Evolutionary conservation across 2,797 vertebrate genomes (phyloP), one percentile per base, ranked within the genome.

Genomic region (Pristis pectinata): DNA sequence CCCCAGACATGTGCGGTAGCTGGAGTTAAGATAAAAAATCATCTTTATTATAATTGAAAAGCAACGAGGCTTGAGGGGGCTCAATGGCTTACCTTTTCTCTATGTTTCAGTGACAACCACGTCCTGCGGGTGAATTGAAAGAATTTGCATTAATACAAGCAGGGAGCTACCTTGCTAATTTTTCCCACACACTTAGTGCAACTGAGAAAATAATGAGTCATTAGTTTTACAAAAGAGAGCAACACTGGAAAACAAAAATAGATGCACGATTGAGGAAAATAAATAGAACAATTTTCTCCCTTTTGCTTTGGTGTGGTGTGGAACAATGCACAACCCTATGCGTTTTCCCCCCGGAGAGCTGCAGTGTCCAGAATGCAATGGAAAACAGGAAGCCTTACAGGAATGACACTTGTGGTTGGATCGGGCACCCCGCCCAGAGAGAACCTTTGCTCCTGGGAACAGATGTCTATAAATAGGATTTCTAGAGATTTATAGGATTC

Each of bases 341-440:
- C 41, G 59, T 67, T 37, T 61, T n/a, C 61, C 59, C 61, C 11
- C 37, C 22, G n/a, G n/a, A 91, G n/a, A 64, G 2, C 61, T 24
- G n/a, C 4, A 9, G 1, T 49, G 34, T 22, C 15, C 85, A 89
- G 56, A 22, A 19, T 37, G n/a, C 59, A 37, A 91, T 67, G 61
- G 59, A 91, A 91, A 91, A 91, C 87, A 91, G 87, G 87, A 91
- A 91, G 8, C 87, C 37, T 1, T n/a, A 41, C 87, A 91, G 87
- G 87, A 91, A 64, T 9, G 87, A 67, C 59, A 67, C n/a, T 67
- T 41, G 59, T 64, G 87, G n/a, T 91, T 41, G 64, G 87, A 67
- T 64, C 22, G n/a, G 87, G 87, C 87, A 41, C 87, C 22, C 41
- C 19, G 87, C 87, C 87, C n/a, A 22, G 17, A 61, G 34, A 37